Percentiles rank a stretch among this genome's conserved stretches.
phyloP scores from a whole-genome alignment of 2,113 vertebrate species.

The Podarcis raffonei region DNA sequence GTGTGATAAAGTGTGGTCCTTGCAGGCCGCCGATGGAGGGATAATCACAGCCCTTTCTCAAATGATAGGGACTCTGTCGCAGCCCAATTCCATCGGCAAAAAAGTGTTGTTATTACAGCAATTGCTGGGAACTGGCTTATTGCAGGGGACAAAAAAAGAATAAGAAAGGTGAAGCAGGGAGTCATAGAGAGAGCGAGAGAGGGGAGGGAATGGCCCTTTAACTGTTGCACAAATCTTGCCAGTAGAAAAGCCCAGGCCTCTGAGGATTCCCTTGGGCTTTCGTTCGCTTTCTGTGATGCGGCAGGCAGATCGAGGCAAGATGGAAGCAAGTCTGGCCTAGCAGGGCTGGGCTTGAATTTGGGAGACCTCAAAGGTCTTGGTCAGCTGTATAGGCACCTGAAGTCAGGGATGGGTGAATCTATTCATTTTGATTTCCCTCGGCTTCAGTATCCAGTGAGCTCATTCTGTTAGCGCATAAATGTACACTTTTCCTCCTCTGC shows the following conservation, averaged over 20 bases:
- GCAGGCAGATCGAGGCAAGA: background rate
- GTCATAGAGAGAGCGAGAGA: background rate
- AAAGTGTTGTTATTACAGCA: constrained; percentile 35
- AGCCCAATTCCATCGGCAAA: constrained; percentile 14
- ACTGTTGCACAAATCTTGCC: background rate
- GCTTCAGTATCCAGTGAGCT: no score
- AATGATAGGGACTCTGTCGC: background rate
- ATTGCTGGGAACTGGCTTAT: constrained; percentile 4
- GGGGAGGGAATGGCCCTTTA: background rate
- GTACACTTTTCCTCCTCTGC: no score
- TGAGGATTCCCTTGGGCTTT: background rate
- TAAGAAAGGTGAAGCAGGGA: background rate
- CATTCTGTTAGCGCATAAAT: no score
- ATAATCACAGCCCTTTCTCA: background rate
- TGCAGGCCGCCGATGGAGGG: background rate
- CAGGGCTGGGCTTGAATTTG: background rate
- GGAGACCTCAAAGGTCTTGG: background rate
- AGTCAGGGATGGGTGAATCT: background rate
- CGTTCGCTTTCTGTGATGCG: background rate
- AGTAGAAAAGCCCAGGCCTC: background rate
- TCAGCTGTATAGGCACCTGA: background rate
- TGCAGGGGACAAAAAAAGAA: background rate
- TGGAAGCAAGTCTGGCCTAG: background rate
- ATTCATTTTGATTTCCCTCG: no score
- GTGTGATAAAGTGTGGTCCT: background rate